These are phyloP conservation scores for Buathra laborator DNA, from an alignment of 2,888 invertebrate genomes.

Conservation along the genomic window DNA sequence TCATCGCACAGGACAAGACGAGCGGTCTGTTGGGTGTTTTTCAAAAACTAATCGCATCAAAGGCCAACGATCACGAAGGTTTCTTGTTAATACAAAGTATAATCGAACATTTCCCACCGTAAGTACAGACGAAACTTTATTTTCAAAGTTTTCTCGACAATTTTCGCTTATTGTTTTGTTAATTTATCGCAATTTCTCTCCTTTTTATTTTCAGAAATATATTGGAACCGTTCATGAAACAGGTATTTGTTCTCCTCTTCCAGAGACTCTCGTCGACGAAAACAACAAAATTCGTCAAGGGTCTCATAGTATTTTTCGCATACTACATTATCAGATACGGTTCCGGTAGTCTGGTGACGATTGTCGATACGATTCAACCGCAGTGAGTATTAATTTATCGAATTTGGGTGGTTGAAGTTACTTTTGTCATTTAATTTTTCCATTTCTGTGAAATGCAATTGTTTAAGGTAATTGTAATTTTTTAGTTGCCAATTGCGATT, in stretches of 20 bases:
- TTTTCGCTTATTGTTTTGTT: neutral
- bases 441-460: too few species aligned
- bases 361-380: constrained; percentile 94
- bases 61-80: constrained; percentile 98
- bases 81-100: constrained; percentile 96
- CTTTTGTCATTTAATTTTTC: too few species aligned
- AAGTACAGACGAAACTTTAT: constrained; percentile 83
- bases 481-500: too few species aligned
- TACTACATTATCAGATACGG: constrained; percentile 94
- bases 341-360: constrained; percentile 90
- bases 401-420: neutral
- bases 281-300: constrained; percentile 97
- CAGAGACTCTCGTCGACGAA: constrained; percentile 96
- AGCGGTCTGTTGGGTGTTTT: constrained; percentile 96
- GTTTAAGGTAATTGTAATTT: too few species aligned
- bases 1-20: constrained; percentile 90
- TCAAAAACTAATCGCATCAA: constrained; percentile 98
- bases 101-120: constrained; percentile 93
- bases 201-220: constrained; percentile 87
- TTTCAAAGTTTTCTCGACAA: constrained; percentile 6
- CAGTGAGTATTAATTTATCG: constrained; percentile 87
- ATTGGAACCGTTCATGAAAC: constrained; percentile 92
- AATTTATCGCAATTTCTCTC: constrained; percentile 22
- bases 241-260: constrained; percentile 96
- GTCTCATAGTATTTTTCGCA: constrained; percentile 96